Evolutionary conservation across 2,113 vertebrate species (phyloP), one percentile per base, ranked within the genome.

Genomic region (Tetrax tetrax): DNA sequence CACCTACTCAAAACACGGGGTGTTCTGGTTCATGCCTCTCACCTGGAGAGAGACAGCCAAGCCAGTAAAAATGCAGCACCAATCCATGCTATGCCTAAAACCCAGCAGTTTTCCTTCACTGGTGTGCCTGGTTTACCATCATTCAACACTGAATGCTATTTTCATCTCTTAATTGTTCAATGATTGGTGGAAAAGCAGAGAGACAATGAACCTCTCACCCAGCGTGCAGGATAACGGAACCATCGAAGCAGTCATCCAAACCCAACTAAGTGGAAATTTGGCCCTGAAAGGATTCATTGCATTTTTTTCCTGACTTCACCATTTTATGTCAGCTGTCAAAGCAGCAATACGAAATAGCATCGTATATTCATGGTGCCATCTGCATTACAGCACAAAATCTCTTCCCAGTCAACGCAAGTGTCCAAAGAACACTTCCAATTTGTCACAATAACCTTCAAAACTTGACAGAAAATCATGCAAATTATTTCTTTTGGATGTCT

Each of bases 391-490:
- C 7, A 81, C 82, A 66, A 88, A 87, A 84, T 88, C 92, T 89
- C 93, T 93, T 33, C 47, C 87, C 75, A 69, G 72, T 76, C 94
- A 85, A 85, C 56, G 83, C 81, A 48, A 93, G 59, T 76, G 87
- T 72, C 90, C 96, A 96, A 65, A 65, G 82, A 90, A 90, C 82
- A 29, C 85, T 79, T 82, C 87, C 82, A 72, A 43, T 93, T 94
- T 83, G 91, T 96, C 90, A 96, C 90, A 93, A 85, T 74, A 93
- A 95, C 84, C 93, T 93, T 94, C 93, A 91, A 94, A 95, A 89
- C 83, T 48, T 71, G 94, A 96, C 89, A 94, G 94, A 78, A 95
- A 95, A 90, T 59, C 71, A 92, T 47, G 86, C 93, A 83, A 83
- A 66, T 89, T 56, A 76, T 78, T 93, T 79, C 64, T 63, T 68